These are phyloP conservation scores for Neodontobutis hainanensis DNA, from an alignment of 2,113 vertebrate genomes.

Conservation along the genomic window DNA sequence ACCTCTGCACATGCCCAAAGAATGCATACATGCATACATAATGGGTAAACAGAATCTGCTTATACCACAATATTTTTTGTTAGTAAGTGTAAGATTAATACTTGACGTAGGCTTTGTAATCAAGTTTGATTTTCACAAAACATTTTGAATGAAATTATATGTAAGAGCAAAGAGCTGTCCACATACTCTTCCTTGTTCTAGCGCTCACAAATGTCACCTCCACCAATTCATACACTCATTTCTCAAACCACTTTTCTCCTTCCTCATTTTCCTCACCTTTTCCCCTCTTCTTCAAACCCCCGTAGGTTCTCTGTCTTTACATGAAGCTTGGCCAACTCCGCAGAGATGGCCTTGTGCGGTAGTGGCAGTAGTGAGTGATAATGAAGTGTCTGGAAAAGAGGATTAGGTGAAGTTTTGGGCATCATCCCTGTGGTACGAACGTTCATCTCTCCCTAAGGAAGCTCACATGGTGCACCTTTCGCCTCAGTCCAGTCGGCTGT, in stretches of 20 bases:
- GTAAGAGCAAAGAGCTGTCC: slow-evolving; percentile 27
- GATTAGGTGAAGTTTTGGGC: slow-evolving; percentile 73
- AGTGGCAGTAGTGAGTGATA: slow-evolving; percentile 64
- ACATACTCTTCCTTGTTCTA: slow-evolving; percentile 46
- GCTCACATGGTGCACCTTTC: slow-evolving; percentile 57
- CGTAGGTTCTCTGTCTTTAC: slow-evolving; percentile 25
- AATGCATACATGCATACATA: slow-evolving; percentile 40
- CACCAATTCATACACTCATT: slow-evolving; percentile 33
- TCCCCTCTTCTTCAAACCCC: slow-evolving; percentile 3
- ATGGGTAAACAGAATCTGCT: slow-evolving; percentile 42
- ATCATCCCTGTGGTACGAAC: slow-evolving; percentile 67
- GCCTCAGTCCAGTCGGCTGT: slow-evolving; percentile 56
- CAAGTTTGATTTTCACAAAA: neutral
- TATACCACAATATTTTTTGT: too few relatives aligned
- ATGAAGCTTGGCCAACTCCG: slow-evolving; percentile 44
- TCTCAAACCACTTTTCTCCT: slow-evolving; percentile 7
- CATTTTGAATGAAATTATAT: slow-evolving; percentile 39
- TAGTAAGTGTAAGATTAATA: too few relatives aligned
- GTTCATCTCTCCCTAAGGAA: slow-evolving; percentile 70
- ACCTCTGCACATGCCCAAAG: slow-evolving; percentile 42
- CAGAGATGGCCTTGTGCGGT: slow-evolving; percentile 57
- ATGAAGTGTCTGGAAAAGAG: slow-evolving; percentile 75
- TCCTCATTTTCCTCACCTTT: slow-evolving; percentile 32
- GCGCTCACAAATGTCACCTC: slow-evolving; percentile 44
- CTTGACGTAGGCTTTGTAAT: too few relatives aligned